phyloP scores from a whole-genome alignment of 2,888 invertebrate genomes.

The Drosophila seclusa region DNA sequence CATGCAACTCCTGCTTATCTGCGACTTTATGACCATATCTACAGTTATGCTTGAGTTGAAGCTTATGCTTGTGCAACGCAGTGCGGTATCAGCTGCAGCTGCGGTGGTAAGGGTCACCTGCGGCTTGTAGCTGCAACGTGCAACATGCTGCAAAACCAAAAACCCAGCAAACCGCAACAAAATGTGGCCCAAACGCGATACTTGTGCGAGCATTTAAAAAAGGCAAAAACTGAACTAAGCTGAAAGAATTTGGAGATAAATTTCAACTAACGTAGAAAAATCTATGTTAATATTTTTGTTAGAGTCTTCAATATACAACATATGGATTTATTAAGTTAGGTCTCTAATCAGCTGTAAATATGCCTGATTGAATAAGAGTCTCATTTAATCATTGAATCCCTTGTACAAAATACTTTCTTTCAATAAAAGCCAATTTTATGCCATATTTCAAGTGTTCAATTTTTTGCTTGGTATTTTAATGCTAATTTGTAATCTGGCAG shows the following conservation, averaged over 20 bases:
- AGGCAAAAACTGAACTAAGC: not conserved
- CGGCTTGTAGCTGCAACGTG: conserved; percentile 18
- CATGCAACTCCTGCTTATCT: conserved; percentile 42
- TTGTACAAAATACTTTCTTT: not conserved
- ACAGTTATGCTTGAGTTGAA: not conserved
- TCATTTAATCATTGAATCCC: not conserved
- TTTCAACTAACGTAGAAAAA: not conserved
- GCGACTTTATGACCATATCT: conserved; percentile 17
- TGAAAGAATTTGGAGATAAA: not conserved
- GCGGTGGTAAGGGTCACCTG: conserved; percentile 15
- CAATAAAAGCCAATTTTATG: not conserved
- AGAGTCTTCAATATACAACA: not conserved
- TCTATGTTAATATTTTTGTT: not conserved
- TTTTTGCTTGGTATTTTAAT: conserved; percentile 19
- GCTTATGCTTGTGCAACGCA: conserved; percentile 20
- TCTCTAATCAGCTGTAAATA: too few relatives aligned
- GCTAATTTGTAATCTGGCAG: conserved; percentile 37
- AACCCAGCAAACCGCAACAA: conserved; percentile 33
- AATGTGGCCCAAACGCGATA: conserved; percentile 51
- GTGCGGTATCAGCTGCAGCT: conserved; percentile 17
- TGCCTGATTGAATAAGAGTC: not conserved
- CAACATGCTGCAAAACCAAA: conserved; percentile 15
- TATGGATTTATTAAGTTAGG: not conserved
- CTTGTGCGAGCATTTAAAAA: conserved; percentile 58
- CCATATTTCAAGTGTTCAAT: not conserved